Conservation (phyloP, 2,797 vertebrate genomes). For the Pipistrellus nathusii region DNA sequence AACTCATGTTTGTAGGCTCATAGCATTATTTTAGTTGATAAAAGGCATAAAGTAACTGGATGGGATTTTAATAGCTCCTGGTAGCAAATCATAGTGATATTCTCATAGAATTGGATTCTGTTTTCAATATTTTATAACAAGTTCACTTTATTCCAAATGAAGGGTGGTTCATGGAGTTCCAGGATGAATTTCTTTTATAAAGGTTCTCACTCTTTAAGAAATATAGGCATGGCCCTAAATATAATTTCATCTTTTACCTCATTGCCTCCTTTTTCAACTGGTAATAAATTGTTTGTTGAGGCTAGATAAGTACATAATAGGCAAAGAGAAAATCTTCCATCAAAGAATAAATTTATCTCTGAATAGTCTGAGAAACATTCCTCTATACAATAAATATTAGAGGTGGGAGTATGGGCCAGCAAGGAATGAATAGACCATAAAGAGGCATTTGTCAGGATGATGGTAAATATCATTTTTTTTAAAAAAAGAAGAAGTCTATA, state of each 20-base stretch:
- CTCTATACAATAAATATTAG: constrained; percentile 75
- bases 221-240: constrained; percentile 84
- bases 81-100: constrained; percentile 71
- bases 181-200: constrained; percentile 84
- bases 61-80: constrained; percentile 59
- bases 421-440: constrained; percentile 71
- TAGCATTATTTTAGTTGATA: constrained; percentile 3
- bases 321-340: constrained; percentile 82
- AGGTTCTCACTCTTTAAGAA: constrained; percentile 83
- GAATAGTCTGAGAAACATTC: constrained; percentile 80
- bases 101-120: constrained; percentile 71
- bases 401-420: constrained; percentile 74
- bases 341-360: constrained; percentile 82
- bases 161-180: constrained; percentile 73
- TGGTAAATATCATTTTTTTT: constrained; percentile 74
- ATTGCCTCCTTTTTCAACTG: constrained; percentile 81
- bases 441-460: constrained; percentile 72
- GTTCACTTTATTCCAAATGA: constrained; percentile 74
- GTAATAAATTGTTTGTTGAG: constrained; percentile 85
- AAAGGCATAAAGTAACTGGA: constrained; percentile 46
- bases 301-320: constrained; percentile 80
- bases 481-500: constrained; percentile 66
- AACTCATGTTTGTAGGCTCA: not conserved
- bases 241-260: constrained; percentile 84
- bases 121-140: constrained; percentile 82